Conservation (phyloP, 2,113 vertebrate species). For the Sardina pilchardus region DNA sequence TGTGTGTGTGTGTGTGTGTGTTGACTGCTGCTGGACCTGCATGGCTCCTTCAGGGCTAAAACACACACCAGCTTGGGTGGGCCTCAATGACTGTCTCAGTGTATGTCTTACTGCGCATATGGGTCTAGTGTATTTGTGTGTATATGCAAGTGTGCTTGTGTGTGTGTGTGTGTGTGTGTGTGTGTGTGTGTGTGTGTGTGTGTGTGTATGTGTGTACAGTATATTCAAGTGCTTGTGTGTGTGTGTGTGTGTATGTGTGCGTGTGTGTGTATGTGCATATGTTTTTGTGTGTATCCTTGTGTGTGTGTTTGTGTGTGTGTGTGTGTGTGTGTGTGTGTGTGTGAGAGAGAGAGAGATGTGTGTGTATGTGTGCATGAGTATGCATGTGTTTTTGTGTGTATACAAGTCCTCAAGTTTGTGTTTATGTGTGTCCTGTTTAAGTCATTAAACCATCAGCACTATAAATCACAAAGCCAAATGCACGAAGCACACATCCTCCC, state of each 20-base stretch:
- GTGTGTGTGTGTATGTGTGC: neutral
- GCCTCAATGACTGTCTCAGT: neutral
- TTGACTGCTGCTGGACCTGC: no score
- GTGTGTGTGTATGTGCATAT: neutral
- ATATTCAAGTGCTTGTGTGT: neutral
- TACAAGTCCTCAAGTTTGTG: neutral
- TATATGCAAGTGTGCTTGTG: neutral
- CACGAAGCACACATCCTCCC: conserved; percentile 32
- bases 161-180: neutral
- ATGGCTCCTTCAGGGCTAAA: no score
- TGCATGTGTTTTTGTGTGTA: neutral
- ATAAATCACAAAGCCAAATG: conserved; percentile 44
- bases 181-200: neutral
- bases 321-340: neutral
- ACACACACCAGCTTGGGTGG: no score
- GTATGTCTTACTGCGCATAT: neutral
- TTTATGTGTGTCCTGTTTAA: conserved; percentile 46
- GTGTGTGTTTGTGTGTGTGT: neutral
- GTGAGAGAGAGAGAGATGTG: no score
- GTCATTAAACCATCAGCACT: conserved; percentile 39
- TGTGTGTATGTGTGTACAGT: neutral
- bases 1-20: no score
- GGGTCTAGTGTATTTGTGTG: neutral
- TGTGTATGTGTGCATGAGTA: neutral
- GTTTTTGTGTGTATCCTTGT: neutral